Percentiles rank a stretch among this genome's conserved stretches.
Conservation (phyloP, 1,140 invertebrate genomes). For the Brachionus calyciflorus region DNA sequence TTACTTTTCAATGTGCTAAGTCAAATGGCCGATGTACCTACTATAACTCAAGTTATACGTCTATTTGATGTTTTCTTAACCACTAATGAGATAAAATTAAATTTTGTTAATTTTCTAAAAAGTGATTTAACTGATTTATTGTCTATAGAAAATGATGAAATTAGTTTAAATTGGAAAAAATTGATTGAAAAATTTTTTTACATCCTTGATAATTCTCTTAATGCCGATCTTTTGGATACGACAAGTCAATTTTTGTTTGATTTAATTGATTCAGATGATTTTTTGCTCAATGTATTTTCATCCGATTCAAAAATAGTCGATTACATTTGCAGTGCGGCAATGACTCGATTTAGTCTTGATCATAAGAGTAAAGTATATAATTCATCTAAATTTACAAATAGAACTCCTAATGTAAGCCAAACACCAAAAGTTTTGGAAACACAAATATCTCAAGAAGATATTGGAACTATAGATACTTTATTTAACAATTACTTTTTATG, state of each 20-base stretch:
- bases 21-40: conserved; percentile 13
- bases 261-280: conserved; percentile 33
- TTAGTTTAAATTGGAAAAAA: conserved; percentile 5
- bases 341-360: conserved; percentile 6
- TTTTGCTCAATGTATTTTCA: not conserved
- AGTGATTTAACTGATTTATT: not conserved
- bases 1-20: not conserved
- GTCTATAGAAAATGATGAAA: not conserved
- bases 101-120: conserved; percentile 34
- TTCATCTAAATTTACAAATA: not conserved
- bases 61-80: conserved; percentile 26
- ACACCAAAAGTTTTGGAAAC: not conserved
- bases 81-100: not conserved
- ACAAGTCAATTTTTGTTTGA: conserved; percentile 14
- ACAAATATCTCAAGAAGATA: conserved; percentile 14
- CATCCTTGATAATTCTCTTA: conserved; percentile 36
- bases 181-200: conserved; percentile 31
- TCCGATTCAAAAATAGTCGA: conserved; percentile 13
- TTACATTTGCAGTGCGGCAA: not conserved
- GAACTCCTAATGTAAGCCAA: not conserved
- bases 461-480: not conserved
- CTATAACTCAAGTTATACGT: conserved; percentile 4
- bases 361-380: conserved; percentile 5
- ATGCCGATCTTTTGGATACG: conserved; percentile 12
- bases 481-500: conserved; percentile 6